Evolutionary conservation across 2,797 vertebrate species (phyloP).

Genomic region (Caiman crocodilus): DNA sequence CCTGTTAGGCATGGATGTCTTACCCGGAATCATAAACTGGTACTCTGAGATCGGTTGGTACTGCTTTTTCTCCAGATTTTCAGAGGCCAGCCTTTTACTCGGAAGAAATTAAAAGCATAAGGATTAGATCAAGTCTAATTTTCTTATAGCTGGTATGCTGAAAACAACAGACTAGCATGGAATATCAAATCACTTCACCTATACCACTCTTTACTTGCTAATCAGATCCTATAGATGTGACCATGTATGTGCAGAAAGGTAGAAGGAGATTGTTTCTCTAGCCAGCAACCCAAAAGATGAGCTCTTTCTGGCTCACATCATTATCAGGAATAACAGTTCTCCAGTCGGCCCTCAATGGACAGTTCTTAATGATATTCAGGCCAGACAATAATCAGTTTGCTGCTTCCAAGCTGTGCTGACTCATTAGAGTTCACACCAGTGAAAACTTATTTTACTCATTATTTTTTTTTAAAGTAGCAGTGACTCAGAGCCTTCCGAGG

Average conservation of each 20-base stretch:
- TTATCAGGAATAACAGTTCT: background rate
- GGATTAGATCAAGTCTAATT: background rate
- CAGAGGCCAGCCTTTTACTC: background rate
- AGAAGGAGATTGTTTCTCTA: background rate
- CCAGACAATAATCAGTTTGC: background rate
- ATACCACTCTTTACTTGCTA: background rate
- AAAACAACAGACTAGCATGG: background rate
- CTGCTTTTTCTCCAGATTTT: background rate
- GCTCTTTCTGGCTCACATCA: background rate
- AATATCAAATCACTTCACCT: rapidly evolving
- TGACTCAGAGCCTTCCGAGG: slow-evolving; percentile 38
- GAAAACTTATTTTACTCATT: slow-evolving; percentile 6
- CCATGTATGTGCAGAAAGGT: rapidly evolving
- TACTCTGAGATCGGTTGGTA: background rate
- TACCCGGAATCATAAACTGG: background rate
- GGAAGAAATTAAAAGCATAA: background rate
- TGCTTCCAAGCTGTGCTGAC: background rate
- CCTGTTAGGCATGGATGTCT: background rate
- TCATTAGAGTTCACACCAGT: slow-evolving; percentile 27
- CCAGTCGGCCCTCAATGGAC: background rate
- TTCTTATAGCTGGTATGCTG: rapidly evolving
- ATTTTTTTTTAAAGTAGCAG: background rate
- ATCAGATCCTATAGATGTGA: rapidly evolving
- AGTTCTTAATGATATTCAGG: background rate
- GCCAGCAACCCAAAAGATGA: background rate